phyloP scores from a whole-genome alignment of 2,113 vertebrate species.

The Pseudopipra pipra region DNA sequence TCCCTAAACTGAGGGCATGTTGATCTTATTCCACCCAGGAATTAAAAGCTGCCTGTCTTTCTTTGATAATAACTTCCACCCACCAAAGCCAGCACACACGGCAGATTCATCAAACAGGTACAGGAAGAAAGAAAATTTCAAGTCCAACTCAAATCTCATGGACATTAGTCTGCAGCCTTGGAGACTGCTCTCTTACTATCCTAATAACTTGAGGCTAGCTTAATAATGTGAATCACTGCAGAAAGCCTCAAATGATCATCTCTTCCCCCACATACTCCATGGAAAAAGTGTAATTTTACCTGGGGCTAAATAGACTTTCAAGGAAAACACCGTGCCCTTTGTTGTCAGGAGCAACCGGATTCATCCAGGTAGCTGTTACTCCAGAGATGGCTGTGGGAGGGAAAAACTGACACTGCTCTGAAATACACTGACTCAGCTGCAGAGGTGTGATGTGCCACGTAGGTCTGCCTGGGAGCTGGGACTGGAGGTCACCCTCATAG shows the following conservation, averaged over 20 bases:
- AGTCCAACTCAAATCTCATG: background rate
- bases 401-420: background rate
- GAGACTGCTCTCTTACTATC: slow-evolving; percentile 32
- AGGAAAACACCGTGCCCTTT: background rate
- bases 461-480: background rate
- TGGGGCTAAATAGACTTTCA: background rate
- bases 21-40: slow-evolving; percentile 1
- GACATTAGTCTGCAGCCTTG: slow-evolving; percentile 31
- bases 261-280: background rate
- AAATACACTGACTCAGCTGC: background rate
- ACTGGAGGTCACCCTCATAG: background rate
- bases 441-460: background rate
- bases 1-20: background rate
- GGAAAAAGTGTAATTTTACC: slow-evolving; percentile 47
- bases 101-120: slow-evolving; percentile 39
- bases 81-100: background rate
- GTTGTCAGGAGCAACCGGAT: slow-evolving; percentile 38
- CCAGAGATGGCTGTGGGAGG: background rate
- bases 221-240: slow-evolving; percentile 43
- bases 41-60: slow-evolving; percentile 7
- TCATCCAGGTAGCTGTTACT: background rate
- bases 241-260: slow-evolving; percentile 39
- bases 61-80: slow-evolving; percentile 42
- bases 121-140: slow-evolving; percentile 23
- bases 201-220: slow-evolving; percentile 35